These are phyloP conservation scores for Andinoacara biseriatus DNA, from an alignment of 2,113 vertebrate genomes.

Conservation along the genomic window DNA sequence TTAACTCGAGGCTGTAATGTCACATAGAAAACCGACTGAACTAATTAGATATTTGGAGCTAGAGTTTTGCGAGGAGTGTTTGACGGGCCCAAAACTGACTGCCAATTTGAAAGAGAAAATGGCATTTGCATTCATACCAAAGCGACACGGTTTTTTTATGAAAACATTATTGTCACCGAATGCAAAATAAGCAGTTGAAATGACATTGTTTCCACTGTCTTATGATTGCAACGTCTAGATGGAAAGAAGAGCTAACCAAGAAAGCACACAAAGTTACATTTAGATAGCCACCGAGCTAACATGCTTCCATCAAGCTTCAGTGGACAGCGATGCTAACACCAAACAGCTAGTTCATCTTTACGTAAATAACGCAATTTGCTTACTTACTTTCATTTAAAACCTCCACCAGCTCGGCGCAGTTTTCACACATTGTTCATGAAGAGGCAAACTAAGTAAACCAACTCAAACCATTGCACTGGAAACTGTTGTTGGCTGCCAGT, in stretches of 20 bases:
- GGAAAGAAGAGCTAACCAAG: not conserved
- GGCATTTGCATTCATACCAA: slow-evolving; percentile 11
- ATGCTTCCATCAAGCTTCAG: slow-evolving; percentile 10
- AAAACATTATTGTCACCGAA: not conserved
- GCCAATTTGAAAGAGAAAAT: slow-evolving; percentile 13
- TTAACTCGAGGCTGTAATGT: not conserved
- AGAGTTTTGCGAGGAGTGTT: slow-evolving; percentile 26
- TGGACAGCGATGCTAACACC: slow-evolving; percentile 43
- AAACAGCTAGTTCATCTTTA: slow-evolving; percentile 8
- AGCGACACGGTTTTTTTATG: not conserved
- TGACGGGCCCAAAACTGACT: slow-evolving; percentile 60
- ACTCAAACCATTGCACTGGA: slow-evolving; percentile 85
- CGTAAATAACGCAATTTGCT: slow-evolving; percentile 2
- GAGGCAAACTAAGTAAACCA: slow-evolving; percentile 68
- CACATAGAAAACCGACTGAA: not conserved
- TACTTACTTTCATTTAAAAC: slow-evolving; percentile 98
- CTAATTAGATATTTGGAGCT: slow-evolving; percentile 5
- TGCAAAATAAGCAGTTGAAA: not conserved
- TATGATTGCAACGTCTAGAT: not conserved
- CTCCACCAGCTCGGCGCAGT: slow-evolving; percentile 99
- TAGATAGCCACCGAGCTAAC: slow-evolving; percentile 54
- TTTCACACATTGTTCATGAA: slow-evolving; percentile 98
- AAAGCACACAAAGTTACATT: slow-evolving; percentile 50
- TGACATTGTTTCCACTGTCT: too few species aligned
- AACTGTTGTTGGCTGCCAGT: slow-evolving; percentile 78